phyloP scores from a whole-genome alignment of 2,113 vertebrate genomes.

The Paramormyrops kingsleyae region DNA sequence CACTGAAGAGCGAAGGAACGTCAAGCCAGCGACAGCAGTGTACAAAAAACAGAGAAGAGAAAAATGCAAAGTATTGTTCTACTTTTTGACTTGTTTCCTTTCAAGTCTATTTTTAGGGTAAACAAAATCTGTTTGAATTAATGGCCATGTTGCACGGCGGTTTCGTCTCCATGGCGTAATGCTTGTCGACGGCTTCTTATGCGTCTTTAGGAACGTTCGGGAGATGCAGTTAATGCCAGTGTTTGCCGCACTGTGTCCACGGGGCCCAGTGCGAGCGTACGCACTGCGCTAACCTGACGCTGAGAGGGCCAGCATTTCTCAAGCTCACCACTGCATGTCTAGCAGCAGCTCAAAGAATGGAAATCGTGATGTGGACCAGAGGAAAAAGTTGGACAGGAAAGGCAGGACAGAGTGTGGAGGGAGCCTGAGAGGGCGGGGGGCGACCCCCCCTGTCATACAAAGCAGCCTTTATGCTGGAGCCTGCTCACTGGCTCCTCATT shows the following conservation, averaged over 20 bases:
- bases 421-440: not conserved
- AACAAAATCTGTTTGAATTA: conserved; percentile 10
- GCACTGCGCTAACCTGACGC: not conserved
- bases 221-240: not conserved
- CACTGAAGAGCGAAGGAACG: not conserved
- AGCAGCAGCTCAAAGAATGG: not conserved
- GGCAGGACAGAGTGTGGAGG: not conserved
- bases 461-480: not conserved
- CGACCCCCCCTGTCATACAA: not conserved
- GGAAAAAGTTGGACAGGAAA: conserved; percentile 12
- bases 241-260: not conserved
- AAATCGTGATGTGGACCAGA: not conserved
- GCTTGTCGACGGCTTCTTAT: conserved; percentile 24
- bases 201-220: not conserved
- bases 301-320: not conserved
- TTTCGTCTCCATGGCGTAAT: conserved; percentile 27
- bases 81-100: not conserved
- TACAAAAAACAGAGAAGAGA: not conserved
- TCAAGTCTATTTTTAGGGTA: conserved; percentile 8
- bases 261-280: not conserved
- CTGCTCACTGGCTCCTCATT: not conserved
- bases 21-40: not conserved
- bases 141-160: not conserved
- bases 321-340: not conserved
- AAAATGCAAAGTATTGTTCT: not conserved